A percentile compares a stretch with the other conserved stretches of the same genome.
Evolutionary conservation across 2,113 vertebrate species (phyloP).

Genomic region (Morphnarchus princeps): DNA sequence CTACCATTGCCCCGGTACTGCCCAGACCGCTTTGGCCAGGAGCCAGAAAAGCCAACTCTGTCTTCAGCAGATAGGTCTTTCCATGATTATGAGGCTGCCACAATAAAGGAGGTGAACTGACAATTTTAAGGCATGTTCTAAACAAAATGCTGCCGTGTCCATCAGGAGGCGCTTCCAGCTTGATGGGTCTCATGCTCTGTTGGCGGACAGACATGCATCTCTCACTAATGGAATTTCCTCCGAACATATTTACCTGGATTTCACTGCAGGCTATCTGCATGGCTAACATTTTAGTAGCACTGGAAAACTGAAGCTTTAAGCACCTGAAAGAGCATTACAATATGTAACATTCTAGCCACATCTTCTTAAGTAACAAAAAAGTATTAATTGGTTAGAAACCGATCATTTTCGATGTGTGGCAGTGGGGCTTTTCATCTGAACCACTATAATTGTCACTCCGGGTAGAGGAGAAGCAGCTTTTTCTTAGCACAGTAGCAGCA

Average conservation of each 20-base stretch:
- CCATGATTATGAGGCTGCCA: neutral
- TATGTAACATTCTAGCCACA: neutral
- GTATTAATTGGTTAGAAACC: neutral
- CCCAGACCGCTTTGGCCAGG: neutral
- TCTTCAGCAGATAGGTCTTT: neutral
- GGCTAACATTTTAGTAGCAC: neutral
- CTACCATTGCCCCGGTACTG: accelerated
- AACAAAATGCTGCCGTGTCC: neutral
- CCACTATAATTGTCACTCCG: neutral
- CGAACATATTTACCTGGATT: neutral
- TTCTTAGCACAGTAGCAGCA: neutral
- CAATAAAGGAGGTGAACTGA: neutral
- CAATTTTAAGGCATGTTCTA: neutral
- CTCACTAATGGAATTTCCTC: neutral
- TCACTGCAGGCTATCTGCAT: neutral
- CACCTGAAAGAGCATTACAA: neutral
- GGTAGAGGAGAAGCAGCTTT: neutral
- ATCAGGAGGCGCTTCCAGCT: neutral
- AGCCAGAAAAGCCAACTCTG: neutral
- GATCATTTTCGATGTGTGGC: accelerated
- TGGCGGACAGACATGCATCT: accelerated
- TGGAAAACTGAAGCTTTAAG: neutral
- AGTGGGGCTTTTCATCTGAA: neutral
- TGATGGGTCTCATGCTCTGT: neutral
- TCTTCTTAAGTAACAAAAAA: neutral